Percentiles rank a stretch among this genome's conserved stretches.
phyloP scores from a whole-genome alignment of 2,888 invertebrate species.

The Athalia circularis region DNA sequence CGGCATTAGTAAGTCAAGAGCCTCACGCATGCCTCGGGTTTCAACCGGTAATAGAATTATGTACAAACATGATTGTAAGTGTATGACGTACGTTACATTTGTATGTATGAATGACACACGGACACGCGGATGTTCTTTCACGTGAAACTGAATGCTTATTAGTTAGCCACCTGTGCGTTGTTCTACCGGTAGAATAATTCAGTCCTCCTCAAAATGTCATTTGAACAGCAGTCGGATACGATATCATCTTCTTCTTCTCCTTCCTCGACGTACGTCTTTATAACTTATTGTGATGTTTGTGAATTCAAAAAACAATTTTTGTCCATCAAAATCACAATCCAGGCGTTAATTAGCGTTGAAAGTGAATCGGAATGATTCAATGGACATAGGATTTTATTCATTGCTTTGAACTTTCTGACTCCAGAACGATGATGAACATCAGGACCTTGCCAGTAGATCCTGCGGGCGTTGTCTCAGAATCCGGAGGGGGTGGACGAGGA shows the following conservation, averaged over 20 bases:
- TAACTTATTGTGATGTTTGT: no score
- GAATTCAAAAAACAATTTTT: neutral
- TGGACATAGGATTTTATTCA: neutral
- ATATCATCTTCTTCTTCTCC: conserved; percentile 50
- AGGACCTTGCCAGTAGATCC: conserved; percentile 2
- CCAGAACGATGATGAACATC: conserved; percentile 32
- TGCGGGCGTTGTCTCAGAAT: neutral
- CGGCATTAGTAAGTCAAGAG: conserved; percentile 48
- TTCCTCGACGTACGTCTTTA: neutral
- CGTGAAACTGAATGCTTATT: neutral
- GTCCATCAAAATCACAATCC: neutral
- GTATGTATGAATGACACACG: no score
- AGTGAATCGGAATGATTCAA: neutral
- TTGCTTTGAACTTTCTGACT: neutral
- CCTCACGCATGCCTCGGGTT: conserved; percentile 65
- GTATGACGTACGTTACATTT: neutral
- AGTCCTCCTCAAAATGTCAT: conserved; percentile 56
- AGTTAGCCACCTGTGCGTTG: neutral
- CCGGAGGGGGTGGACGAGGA: neutral
- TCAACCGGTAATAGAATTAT: conserved; percentile 72
- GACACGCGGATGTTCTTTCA: no score
- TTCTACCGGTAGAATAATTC: conserved; percentile 50
- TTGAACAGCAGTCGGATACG: conserved; percentile 50
- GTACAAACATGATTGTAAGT: conserved; percentile 12
- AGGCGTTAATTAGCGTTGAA: neutral